A percentile compares a stretch with the other conserved stretches of the same genome.
phyloP scores from a whole-genome alignment of 2,888 invertebrate genomes.

The Bellardia pandia region DNA sequence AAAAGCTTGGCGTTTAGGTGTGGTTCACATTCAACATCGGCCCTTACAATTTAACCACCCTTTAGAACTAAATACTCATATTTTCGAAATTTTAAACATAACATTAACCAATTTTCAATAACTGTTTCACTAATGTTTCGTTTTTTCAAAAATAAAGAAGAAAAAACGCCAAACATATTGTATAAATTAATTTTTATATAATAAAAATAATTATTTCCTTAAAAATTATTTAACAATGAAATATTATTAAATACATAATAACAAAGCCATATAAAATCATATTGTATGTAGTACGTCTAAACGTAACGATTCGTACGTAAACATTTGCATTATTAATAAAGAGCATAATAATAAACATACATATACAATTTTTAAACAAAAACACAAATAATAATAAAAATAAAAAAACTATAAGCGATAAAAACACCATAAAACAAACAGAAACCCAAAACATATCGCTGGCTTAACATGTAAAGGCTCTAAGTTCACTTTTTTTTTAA shows the following conservation, averaged over 20 bases:
- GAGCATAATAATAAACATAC: slow-evolving; percentile 32
- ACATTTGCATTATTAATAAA: slow-evolving; percentile 55
- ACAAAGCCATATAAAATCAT: neutral
- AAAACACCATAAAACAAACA: slow-evolving; percentile 24
- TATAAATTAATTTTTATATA: neutral
- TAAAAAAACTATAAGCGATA: slow-evolving; percentile 25
- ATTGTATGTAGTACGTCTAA: neutral
- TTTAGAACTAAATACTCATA: too few species aligned
- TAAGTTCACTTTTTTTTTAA: too few species aligned
- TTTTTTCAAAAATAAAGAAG: neutral
- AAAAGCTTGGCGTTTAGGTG: too few species aligned
- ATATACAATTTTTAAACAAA: slow-evolving; percentile 15
- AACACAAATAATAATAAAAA: slow-evolving; percentile 8
- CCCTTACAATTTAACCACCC: too few species aligned
- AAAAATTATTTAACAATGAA: slow-evolving; percentile 12
- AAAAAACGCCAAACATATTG: neutral
- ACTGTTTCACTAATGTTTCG: too few species aligned
- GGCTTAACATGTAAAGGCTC: too few species aligned
- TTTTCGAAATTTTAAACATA: too few species aligned
- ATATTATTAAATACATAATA: neutral
- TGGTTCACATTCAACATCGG: too few species aligned
- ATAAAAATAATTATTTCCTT: slow-evolving; percentile 26
- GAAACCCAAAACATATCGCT: slow-evolving; percentile 5
- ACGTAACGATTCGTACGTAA: neutral
- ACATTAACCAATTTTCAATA: too few species aligned